Evolutionary conservation across 2,113 vertebrate genomes (phyloP).

Genomic region (Cariama cristata): DNA sequence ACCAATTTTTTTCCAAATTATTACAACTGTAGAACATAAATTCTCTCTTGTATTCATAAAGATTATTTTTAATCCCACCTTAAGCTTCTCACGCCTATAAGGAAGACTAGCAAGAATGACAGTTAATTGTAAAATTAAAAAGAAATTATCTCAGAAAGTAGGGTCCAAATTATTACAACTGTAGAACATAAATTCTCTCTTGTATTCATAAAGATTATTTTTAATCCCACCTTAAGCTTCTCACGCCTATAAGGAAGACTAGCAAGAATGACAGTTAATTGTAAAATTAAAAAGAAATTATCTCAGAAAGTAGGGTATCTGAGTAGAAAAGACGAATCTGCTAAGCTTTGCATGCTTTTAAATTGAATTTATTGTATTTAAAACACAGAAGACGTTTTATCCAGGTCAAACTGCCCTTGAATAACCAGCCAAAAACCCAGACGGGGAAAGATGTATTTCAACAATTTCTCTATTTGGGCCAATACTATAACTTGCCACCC

Average conservation of each 20-base stretch:
- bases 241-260: not conserved
- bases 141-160: not conserved
- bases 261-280: not conserved
- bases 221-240: not conserved
- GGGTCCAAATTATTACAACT: not conserved
- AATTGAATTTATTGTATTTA: conserved; percentile 34
- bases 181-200: not conserved
- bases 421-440: conserved; percentile 19
- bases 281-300: not conserved
- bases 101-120: not conserved
- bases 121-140: not conserved
- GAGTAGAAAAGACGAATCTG: not conserved
- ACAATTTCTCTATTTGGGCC: not conserved
- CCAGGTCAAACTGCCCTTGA: conserved; percentile 48
- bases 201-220: not conserved
- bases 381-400: not conserved
- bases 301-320: not conserved
- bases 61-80: not conserved
- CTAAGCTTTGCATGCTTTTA: not conserved
- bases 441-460: conserved; percentile 36
- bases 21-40: not conserved
- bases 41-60: not conserved
- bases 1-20: not conserved
- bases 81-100: not conserved
- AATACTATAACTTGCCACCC: conserved; percentile 12